phyloP scores from a whole-genome alignment of 2,113 vertebrate genomes.

The Labrus mixtus region DNA sequence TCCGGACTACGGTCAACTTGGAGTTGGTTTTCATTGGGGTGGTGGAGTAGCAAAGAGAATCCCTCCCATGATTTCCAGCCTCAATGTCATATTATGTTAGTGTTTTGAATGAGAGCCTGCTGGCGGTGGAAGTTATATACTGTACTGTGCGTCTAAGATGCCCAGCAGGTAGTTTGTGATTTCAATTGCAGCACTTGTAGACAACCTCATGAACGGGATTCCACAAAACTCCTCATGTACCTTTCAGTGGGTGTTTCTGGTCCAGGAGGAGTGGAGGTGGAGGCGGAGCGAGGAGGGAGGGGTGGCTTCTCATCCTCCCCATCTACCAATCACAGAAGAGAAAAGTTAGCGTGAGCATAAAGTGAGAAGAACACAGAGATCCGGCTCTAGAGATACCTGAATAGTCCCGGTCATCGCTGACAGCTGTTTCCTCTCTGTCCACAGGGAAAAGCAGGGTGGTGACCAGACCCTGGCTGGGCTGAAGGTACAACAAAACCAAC shows the following conservation, averaged over 20 bases:
- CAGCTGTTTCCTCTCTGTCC: conserved; percentile 88
- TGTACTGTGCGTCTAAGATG: not conserved
- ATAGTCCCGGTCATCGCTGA: conserved; percentile 90
- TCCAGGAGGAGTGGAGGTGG: conserved; percentile 85
- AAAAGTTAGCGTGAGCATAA: conserved; percentile 13
- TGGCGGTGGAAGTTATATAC: too few species aligned
- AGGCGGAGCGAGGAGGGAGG: conserved; percentile 90
- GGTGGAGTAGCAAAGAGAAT: too few species aligned
- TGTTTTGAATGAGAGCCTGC: too few species aligned
- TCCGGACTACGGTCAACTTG: too few species aligned
- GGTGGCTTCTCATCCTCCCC: conserved; percentile 97
- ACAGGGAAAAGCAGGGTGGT: conserved; percentile 91
- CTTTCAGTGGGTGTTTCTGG: conserved; percentile 86
- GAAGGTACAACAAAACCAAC: conserved; percentile 91
- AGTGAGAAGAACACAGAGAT: too few species aligned
- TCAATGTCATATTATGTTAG: too few species aligned
- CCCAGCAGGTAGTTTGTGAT: not conserved
- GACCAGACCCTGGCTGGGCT: conserved; percentile 96
- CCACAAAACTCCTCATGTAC: conserved; percentile 72
- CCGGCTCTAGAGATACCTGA: conserved; percentile 83
- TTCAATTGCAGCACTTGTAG: not conserved
- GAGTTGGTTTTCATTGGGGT: too few species aligned
- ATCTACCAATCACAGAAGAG: conserved; percentile 80
- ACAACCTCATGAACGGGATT: not conserved
- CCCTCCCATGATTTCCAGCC: too few species aligned